Evolutionary conservation across 2,888 invertebrate species (phyloP).

Genomic region (Nemotelus pantherinus): DNA sequence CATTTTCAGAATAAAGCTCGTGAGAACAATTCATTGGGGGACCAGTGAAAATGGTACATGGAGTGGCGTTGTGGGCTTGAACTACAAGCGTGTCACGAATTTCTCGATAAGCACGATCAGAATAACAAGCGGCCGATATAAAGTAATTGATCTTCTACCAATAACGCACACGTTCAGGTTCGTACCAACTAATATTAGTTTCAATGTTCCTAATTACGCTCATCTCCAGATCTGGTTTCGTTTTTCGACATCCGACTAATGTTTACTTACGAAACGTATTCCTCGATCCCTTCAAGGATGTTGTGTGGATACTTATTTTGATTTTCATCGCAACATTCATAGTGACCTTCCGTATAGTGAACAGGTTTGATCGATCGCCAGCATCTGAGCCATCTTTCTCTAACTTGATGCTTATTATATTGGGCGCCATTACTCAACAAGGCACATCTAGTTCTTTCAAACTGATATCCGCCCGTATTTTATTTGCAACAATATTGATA

Average conservation of each 20-base stretch:
- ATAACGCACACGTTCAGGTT: background rate
- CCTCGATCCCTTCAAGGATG: conserved; percentile 12
- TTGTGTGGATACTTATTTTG: background rate
- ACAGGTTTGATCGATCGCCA: background rate
- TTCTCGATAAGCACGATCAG: background rate
- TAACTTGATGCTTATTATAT: background rate
- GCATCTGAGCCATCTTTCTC: background rate
- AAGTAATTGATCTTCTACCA: background rate
- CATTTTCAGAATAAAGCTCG: conserved; percentile 4
- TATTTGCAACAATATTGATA: background rate
- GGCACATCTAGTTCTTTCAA: background rate
- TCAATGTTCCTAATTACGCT: background rate
- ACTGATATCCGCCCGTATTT: background rate
- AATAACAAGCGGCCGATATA: background rate
- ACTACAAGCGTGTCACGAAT: background rate
- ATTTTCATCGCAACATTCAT: background rate
- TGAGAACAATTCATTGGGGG: conserved; percentile 2
- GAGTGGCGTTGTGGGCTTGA: conserved; percentile 10
- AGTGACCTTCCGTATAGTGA: background rate
- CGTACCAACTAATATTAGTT: no score
- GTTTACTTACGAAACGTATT: background rate
- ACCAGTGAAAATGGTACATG: conserved; percentile 13
- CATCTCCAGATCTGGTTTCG: background rate
- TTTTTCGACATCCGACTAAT: conserved; percentile 23
- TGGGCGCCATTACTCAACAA: conserved; percentile 14